Conservation (phyloP, 2,888 invertebrate species). For the Ennomos erosarius region DNA sequence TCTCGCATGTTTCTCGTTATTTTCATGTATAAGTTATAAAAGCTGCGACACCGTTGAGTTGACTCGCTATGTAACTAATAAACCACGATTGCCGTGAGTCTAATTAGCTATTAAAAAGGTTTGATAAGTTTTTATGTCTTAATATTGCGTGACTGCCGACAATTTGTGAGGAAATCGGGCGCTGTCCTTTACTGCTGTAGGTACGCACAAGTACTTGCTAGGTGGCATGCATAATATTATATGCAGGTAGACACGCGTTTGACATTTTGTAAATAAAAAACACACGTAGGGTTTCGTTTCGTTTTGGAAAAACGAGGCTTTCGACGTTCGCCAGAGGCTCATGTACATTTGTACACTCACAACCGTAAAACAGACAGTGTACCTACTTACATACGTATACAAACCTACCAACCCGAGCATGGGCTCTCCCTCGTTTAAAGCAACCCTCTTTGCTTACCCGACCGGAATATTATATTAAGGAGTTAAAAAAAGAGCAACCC, state of each 20-base stretch:
- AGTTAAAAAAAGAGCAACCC: background rate
- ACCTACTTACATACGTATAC: conserved; percentile 1
- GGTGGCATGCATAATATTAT: conserved; percentile 32
- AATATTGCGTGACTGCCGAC: conserved; percentile 67
- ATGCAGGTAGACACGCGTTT: conserved; percentile 37
- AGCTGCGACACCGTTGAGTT: conserved; percentile 51
- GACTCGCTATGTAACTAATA: conserved; percentile 58
- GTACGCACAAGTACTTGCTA: conserved; percentile 12
- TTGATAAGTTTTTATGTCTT: conserved; percentile 76
- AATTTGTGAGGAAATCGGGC: conserved; percentile 63
- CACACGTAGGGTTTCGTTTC: conserved; percentile 17
- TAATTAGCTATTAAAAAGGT: conserved; percentile 71
- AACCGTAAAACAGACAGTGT: conserved; percentile 12
- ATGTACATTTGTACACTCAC: background rate
- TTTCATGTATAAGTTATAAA: conserved; percentile 45
- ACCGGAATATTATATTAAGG: conserved; percentile 18
- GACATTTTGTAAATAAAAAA: conserved; percentile 35
- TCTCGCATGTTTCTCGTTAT: conserved; percentile 28
- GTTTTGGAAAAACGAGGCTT: conserved; percentile 9
- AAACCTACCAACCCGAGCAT: conserved; percentile 15
- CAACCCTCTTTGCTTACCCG: conserved; percentile 30
- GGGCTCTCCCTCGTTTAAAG: conserved; percentile 16
- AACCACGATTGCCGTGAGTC: conserved; percentile 67
- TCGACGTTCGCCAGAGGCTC: background rate
- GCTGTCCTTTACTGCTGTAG: conserved; percentile 40